A percentile compares a stretch with the other conserved stretches of the same genome.
These are phyloP conservation scores for Pelobates cultripes DNA, from an alignment of 2,797 vertebrate genomes.

Conservation along the genomic window DNA sequence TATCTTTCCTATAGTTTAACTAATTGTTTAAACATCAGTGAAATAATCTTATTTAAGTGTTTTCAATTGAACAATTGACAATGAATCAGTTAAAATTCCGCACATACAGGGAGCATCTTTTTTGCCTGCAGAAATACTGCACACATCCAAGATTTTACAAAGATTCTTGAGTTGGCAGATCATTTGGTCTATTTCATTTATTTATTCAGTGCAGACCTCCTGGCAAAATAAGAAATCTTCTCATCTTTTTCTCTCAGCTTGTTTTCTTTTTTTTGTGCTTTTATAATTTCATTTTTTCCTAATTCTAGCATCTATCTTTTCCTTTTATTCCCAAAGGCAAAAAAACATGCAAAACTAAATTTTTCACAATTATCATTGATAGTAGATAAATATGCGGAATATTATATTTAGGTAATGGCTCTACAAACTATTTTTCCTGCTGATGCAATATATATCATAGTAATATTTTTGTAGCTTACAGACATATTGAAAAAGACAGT, in stretches of 20 bases:
- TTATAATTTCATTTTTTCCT: not conserved
- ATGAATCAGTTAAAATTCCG: not conserved
- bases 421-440: not conserved
- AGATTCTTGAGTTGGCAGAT: constrained; percentile 1
- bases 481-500: constrained; percentile 1
- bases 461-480: constrained; percentile 1
- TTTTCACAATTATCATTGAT: constrained; percentile 12
- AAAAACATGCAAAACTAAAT: not conserved
- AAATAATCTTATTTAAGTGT: too few relatives aligned
- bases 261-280: not conserved
- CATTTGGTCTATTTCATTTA: constrained; percentile 12
- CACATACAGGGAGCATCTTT: not conserved
- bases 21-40: too few relatives aligned
- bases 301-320: not conserved
- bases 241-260: constrained; percentile 3
- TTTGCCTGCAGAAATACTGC: not conserved
- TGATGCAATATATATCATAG: not conserved
- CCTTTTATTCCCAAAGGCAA: not conserved
- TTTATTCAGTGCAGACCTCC: constrained; percentile 8
- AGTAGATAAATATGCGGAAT: not conserved
- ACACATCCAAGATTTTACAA: not conserved
- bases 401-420: constrained; percentile 9
- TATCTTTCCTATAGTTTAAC: too few relatives aligned
- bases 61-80: not conserved
- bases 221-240: constrained; percentile 17